Base-by-base conservation (phyloP, 2,113 vertebrate genomes). In the Hystrix brachyura region DNA sequence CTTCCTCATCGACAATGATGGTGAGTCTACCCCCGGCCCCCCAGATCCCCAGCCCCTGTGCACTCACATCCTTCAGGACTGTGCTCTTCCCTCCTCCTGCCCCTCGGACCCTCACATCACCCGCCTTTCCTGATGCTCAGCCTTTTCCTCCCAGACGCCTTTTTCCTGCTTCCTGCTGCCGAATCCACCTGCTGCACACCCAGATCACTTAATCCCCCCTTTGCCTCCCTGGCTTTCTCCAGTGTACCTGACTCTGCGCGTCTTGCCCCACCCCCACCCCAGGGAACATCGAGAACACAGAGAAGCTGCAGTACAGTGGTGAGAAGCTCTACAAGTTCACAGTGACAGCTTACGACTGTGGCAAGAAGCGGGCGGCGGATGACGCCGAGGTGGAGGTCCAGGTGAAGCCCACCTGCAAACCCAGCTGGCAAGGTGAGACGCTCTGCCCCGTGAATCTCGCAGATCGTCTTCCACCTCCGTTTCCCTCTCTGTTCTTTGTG, bases 271-370 rank as follows among this genome's bases (percentile, higher is more conserved):
- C 14, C 11, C 46, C 85, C 4, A 11, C 19, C 34, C 93, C 98
- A 99, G 99, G 99, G 64, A 99, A 99, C 98, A 99, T 99, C 0
- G 99, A 99, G 98, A 99, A 99, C 98, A 99, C 99, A 0, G 99
- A 99, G 98, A 99, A 99, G 15, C 98, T 99, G 97, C 99, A 99
- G 97, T 99, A 99, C 43, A 99, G 99, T 67, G 99, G 98, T 0
- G 99, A 99, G 98, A 99, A 98, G 6, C 98, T 99, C 95, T 99
- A 99, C 98, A 99, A 99, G 98, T 99, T 99, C 98, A 99, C 99
- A 5, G 99, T 99, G 98, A 99, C 99, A 0, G 99, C 99, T 12
- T 99, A 99, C 21, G 99, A 99, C 98, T 99, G 99, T 8, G 99
- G 99, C 48, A 99, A 99, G 98, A 99, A 99, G 98, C 98, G 99